Percentiles rank a stretch among this genome's conserved stretches.
Conservation (phyloP, 2,113 vertebrate genomes). For the Ibidorhyncha struthersii region DNA sequence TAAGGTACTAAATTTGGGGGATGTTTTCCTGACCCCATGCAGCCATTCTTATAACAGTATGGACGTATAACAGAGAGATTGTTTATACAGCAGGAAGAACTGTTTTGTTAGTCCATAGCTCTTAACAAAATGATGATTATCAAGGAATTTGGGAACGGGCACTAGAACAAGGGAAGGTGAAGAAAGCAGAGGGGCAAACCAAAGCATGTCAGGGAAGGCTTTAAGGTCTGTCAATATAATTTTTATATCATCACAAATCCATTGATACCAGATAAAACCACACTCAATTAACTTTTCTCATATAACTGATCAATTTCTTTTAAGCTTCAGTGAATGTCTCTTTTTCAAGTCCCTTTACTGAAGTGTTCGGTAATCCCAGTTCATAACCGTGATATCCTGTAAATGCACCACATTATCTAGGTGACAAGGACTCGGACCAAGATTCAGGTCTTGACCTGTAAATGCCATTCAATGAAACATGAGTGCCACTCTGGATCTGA, state of each 20-base stretch:
- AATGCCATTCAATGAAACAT: neutral
- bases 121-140: neutral
- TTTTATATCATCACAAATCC: neutral
- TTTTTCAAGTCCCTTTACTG: neutral
- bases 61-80: neutral
- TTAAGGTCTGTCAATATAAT: neutral
- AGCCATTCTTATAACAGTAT: neutral
- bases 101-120: neutral
- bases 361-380: neutral
- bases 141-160: neutral
- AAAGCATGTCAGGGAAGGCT: neutral
- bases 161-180: neutral
- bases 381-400: neutral
- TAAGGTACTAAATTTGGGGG: neutral
- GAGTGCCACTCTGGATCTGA: neutral
- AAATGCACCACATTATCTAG: neutral
- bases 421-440: neutral
- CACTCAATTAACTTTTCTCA: neutral
- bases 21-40: neutral
- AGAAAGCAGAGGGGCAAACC: neutral
- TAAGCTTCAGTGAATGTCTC: neutral
- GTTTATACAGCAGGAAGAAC: neutral
- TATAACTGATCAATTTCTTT: neutral
- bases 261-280: neutral
- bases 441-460: fast-evolving